phyloP scores from a whole-genome alignment of 2,113 vertebrate genomes.

The Lota lota region DNA sequence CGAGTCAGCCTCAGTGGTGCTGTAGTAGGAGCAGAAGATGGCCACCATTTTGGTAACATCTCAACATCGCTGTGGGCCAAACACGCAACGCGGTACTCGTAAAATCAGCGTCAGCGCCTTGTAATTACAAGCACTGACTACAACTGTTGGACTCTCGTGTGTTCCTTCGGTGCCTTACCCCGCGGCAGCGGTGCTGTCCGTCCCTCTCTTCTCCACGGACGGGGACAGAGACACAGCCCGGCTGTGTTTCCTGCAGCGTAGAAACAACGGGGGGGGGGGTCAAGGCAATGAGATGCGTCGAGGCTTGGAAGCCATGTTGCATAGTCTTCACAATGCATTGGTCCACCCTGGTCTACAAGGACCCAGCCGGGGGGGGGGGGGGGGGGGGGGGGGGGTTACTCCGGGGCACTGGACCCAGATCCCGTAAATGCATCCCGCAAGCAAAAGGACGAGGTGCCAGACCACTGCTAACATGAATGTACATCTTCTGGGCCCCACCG shows the following conservation, averaged over 20 bases:
- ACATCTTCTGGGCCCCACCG: conserved; percentile 36
- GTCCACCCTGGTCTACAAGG: no score
- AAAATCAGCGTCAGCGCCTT: conserved; percentile 54
- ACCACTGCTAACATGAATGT: conserved; percentile 57
- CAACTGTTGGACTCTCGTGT: conserved; percentile 36
- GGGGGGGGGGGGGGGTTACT: no score
- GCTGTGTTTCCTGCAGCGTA: conserved; percentile 43
- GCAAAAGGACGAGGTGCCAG: conserved; percentile 41
- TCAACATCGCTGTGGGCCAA: conserved; percentile 45
- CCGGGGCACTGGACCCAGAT: conserved; percentile 21
- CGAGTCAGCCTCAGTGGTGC: conserved; percentile 57
- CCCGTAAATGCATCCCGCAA: conserved; percentile 25
- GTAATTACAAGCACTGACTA: conserved; percentile 59
- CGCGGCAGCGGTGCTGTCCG: conserved; percentile 28
- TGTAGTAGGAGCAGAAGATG: conserved; percentile 58
- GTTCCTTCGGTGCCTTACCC: conserved; percentile 62
- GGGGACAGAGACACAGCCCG: conserved; percentile 36
- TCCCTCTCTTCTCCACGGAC: conserved; percentile 36
- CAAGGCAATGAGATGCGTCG: conserved; percentile 37
- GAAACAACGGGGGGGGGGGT: conserved; percentile 39
- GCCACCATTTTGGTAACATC: conserved; percentile 52
- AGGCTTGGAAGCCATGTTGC: conserved; percentile 37
- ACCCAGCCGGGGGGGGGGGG: conserved; percentile 14
- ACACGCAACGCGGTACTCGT: conserved; percentile 54
- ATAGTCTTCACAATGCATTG: conserved; percentile 12